Conservation (phyloP, 2,113 vertebrate genomes). For the Lasiurus cinereus region DNA sequence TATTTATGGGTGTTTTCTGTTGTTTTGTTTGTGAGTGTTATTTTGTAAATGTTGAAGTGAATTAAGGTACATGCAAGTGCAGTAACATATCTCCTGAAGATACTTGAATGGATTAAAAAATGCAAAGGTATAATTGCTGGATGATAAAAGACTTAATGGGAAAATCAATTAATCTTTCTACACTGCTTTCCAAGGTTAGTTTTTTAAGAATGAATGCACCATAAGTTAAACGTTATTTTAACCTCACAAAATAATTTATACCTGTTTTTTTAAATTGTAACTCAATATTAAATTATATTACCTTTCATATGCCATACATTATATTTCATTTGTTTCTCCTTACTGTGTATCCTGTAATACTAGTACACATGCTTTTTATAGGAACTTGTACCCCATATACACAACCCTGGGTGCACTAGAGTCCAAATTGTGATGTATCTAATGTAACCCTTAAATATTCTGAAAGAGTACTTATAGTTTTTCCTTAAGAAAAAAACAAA, state of each 20-base stretch:
- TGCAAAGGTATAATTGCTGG: constrained; percentile 82
- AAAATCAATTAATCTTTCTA: constrained; percentile 80
- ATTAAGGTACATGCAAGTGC: constrained; percentile 87
- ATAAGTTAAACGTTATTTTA: constrained; percentile 70
- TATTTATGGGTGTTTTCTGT: constrained; percentile 87
- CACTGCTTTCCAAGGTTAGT: constrained; percentile 85
- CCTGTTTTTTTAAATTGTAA: constrained; percentile 57
- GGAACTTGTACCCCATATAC: background rate
- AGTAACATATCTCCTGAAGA: constrained; percentile 91
- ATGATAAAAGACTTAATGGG: constrained; percentile 79
- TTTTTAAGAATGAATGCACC: constrained; percentile 62
- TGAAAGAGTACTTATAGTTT: constrained; percentile 19
- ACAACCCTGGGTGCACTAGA: background rate
- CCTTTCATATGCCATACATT: constrained; percentile 48
- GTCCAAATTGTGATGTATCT: background rate
- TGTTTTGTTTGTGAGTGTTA: constrained; percentile 86
- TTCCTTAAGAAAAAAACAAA: constrained; percentile 24
- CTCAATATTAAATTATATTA: constrained; percentile 68
- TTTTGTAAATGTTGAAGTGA: constrained; percentile 87
- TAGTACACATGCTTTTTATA: background rate
- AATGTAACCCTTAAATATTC: constrained; percentile 53
- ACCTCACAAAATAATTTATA: constrained; percentile 62
- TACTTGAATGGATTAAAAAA: constrained; percentile 90
- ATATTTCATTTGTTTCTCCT: constrained; percentile 67
- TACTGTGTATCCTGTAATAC: background rate